Evolutionary conservation across 2,797 vertebrate species (phyloP), one percentile per base, ranked within the genome.

Genomic region (Argentina silus): DNA sequence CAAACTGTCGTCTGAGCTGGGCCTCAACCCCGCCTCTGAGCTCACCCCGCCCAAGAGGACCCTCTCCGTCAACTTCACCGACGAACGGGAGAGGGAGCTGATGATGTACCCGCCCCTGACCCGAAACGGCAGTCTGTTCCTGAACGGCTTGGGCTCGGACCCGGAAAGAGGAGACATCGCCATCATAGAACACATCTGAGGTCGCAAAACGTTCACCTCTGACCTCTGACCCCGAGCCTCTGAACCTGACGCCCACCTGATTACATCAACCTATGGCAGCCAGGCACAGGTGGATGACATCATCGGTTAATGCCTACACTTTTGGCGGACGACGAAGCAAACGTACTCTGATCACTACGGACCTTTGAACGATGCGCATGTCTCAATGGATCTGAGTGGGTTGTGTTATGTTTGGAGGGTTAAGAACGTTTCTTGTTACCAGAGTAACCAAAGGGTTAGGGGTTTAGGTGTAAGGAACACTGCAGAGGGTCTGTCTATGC

Each of bases 1-100:
- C 82, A 99, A 98, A 86, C 94, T 98, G 43, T 99, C 97, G 0
- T 93, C 96, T 0, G 97, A 99, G 27, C 91, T 98, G 0, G 94
- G 95, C 0, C 95, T 96, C 51, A 95, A 88, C 81, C 93, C 95
- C 4, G 90, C 84, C 62, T 93, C 96, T 75, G 97, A 98, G 76
- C 89, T 96, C 88, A 95, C 94, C 1, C 92, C 95, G 2, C 95
- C 96, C 71, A 93, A 91, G 89, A 94, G 95, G 86, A 92, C 93
- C 50, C 86, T 95, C 79, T 96, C 95, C 0, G 95, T 95, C 81
- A 97, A 94, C 80, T 90, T 92, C 77, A 95, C 90, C 50, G 94
- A 98, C 9, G 96, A 96, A 73, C 94, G 92, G 7, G 96, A 95
- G 82, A 88, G 47, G 70, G 90, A 92, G 21, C 71, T 51, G 0